Base-by-base conservation (phyloP, 2,888 invertebrate species). In the Noctua janthe region DNA sequence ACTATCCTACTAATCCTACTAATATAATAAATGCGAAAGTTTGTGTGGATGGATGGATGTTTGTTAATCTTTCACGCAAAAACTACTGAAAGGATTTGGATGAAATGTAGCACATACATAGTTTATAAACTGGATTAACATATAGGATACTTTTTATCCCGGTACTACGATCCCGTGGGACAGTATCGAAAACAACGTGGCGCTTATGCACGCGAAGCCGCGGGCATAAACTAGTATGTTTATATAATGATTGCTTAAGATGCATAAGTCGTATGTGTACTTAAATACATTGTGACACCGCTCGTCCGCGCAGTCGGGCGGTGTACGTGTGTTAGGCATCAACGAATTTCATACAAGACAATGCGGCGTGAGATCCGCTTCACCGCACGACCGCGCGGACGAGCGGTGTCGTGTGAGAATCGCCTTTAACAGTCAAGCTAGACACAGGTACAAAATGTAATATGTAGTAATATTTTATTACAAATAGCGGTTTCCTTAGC, bases 401-500 rank as follows among this genome's bases (percentile, higher is more conserved):
- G 17, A 35, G 17, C 35, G 64, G 35, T 66, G 35, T 20, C 66
- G 10, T 11, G 66, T 66, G 39, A 66, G 35, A 17, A 64, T 8
- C 29, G 7, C 35, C 17, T 35, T 35, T 6, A 29, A 5, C 20
- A 35, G 29, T 29, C 29, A 29, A 51, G 6, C 5, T 82, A 74
- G 15, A 74, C 11, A 62, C 35, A 82, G 43, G 20, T 43, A 64
- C 20, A 64, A 74, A 39, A 51, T 29, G 17, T 51, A 39, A 51
- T 49, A 81, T 35, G 35, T 15, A 43, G n/a, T 47, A 56, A 82
- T 75, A 83, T 59, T 71, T 56, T 47, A 71, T 59, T 81, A 84
- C 78, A 78, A 84, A 81, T 78, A 47, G 84, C 62, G 64, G 75
- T 74, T 76, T 67, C 56, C n/a, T 17, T 35, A 80, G 49, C 54